Base-by-base conservation (phyloP, 2,113 vertebrate species). In the Pagrus major region DNA sequence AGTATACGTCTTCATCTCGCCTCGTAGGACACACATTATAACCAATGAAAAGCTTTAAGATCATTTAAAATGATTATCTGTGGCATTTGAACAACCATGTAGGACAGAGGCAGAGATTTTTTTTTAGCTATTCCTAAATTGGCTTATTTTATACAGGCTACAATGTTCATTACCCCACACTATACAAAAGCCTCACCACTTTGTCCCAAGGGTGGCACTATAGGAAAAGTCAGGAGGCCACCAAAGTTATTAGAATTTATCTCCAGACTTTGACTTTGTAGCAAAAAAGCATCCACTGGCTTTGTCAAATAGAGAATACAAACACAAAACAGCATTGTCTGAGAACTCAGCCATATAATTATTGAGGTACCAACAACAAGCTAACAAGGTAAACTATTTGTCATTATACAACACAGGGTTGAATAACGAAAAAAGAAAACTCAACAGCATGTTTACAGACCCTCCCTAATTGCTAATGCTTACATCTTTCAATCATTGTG, bases 21-120 rank as follows among this genome's bases (percentile, higher is more conserved):
- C 61, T 67, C 25, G 3, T 42, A 77, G 71, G 68, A 76, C 35
- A n/a, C 66, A 23, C 5, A 1, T 66, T 79, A 78, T 72, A 61
- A 59, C 70, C 67, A 71, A 72, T 81, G 78, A 84, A 59, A 76
- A 71, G 74, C 77, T 81, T 58, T 33, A 27, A 23, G 39, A 46
- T 75, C 9, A 21, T 79, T 84, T 67, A 15, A 76, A 72, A 72
- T 47, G 56, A n/a, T 79, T 47, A 65, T 75, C 12, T 51, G 49
- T 16, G 35, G 58, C 51, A 52, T 52, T 47, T 76, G 61, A 51
- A 75, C 46, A 15, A 65, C 25, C 10, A 42, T 3, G 2, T 7
- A 11, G 27, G n/a, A 65, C 20, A 58, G 31, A 49, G n/a, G 21
- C 7, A 42, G 23, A 21, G 47, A 20, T 25, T 29, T 63, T 27